These are phyloP conservation scores for Crax fasciolata DNA, from an alignment of 2,797 vertebrate species.

Conservation along the genomic window DNA sequence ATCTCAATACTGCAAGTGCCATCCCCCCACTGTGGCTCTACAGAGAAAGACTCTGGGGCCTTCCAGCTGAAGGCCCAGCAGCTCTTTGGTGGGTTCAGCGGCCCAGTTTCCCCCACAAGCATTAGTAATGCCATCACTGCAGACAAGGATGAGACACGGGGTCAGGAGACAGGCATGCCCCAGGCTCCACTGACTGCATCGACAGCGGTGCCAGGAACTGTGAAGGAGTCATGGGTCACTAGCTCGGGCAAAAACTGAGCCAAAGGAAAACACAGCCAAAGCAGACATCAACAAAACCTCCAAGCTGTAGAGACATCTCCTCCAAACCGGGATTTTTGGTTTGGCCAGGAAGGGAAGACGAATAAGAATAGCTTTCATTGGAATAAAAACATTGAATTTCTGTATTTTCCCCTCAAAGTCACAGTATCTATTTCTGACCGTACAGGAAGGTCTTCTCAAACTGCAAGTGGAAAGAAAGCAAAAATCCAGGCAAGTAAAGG, in stretches of 20 bases:
- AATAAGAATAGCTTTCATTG: not conserved
- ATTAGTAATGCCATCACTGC: not conserved
- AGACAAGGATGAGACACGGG: fast-evolving
- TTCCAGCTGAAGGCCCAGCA: not conserved
- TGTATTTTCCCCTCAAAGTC: not conserved
- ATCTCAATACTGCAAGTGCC: not conserved
- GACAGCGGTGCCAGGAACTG: not conserved
- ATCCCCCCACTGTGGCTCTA: fast-evolving
- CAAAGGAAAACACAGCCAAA: not conserved
- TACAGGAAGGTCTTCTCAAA: not conserved
- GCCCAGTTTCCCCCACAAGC: not conserved
- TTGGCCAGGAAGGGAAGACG: not conserved
- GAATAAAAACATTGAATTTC: not conserved
- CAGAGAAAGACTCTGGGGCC: not conserved
- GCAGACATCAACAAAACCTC: not conserved
- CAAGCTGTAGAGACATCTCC: not conserved
- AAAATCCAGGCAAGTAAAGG: not conserved
- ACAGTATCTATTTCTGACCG: not conserved
- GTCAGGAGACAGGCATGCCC: not conserved
- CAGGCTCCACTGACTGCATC: not conserved
- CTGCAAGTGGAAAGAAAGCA: not conserved
- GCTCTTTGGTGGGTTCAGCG: fast-evolving
- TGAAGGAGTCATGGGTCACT: not conserved
- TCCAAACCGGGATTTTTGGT: not conserved
- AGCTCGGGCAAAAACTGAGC: not conserved